Base-by-base conservation (phyloP, 2,888 invertebrate genomes). In the Parthenolecanium corni region DNA sequence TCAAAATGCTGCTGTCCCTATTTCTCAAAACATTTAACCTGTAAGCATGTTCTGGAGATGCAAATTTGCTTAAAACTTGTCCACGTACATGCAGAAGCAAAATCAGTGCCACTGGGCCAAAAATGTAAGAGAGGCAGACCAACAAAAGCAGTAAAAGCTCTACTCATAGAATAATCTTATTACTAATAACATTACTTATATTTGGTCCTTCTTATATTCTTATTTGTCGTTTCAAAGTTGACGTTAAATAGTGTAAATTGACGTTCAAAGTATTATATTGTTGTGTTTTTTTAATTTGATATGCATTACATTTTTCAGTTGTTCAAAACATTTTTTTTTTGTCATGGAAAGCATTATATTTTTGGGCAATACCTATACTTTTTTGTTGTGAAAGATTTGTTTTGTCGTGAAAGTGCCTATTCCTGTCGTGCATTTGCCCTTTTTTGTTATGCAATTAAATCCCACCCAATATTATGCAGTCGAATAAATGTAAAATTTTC, bases 61-160 rank as follows among this genome's bases (percentile, higher is more conserved):
- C 57, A 46, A 31, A 46, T 57, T 46, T 24, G 31, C 5, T 24
- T 57, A 12, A 57, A 57, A 31, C 31, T 57, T 2, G 46, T 46
- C 36, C 31, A 46, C 21, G 24, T 25, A 25, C 57, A 44, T 12
- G 12, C 57, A 14, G 31, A 23, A 4, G 57, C 57, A 16, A 57
- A 57, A 57, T 24, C 47, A 25, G 25, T 57, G 4, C 57, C 47
- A 25, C 4, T 57, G 47, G 57, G 57, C 2, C 46, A 57, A 25
- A 57, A 57, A 14, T n/a, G 57, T 3, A 57, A 46, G n/a, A 46
- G 42, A 42, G 54, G 54, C 23, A 2, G 52, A 6, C 57, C 31
- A 16, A 20, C 51, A 2, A 51, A 51, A 52, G 18, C 31, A 9
- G 52, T 52, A 23, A 42, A 14, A 5, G 44, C 44, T 42, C 44